Evolutionary conservation across 2,113 vertebrate genomes (phyloP), one percentile per base, ranked within the genome.

Genomic region (Platichthys stellatus): DNA sequence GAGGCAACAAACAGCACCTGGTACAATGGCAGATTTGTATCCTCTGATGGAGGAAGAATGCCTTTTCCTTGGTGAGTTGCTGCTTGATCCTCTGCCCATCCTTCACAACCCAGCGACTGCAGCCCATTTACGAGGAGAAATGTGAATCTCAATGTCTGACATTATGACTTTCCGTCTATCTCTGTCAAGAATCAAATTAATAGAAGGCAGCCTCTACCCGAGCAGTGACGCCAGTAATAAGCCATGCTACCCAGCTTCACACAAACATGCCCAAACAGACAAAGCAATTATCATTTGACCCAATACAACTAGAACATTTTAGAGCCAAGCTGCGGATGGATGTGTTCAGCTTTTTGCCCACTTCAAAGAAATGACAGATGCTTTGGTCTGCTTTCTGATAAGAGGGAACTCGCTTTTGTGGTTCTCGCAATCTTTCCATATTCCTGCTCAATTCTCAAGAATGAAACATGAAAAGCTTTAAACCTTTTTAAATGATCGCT

Each of bases 171-270:
- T 77, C n/a, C 40, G 82, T 82, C 59, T 62, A 63, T 86, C 81
- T 84, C 76, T 79, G 83, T 90, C 77, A 85, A 72, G 81, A n/a
- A 83, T 87, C 35, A 63, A 72, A 85, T 83, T 21, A 86, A 81
- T 67, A 58, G n/a, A 66, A 61, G 68, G 63, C 21, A 1, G 13
- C 1, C 31, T 61, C 49, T 40, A 53, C 49, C 23, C 40, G 26
- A 78, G 51, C 13, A 60, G 60, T 71, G 63, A 77, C 2, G 15
- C 64, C 80, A 74, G 76, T 63, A 74, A 74, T 40, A 80, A 78
- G 45, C 56, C 56, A 20, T 38, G 54, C 53, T 38, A 24, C 40
- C 2, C 38, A 24, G n/a, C 68, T 53, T 4, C 69, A 61, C 60
- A 53, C 2, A 28, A 71, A 57, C 64, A 21, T 63, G 59, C 47